Base-by-base conservation (phyloP, 2,113 vertebrate genomes). In the Antigone vipio region DNA sequence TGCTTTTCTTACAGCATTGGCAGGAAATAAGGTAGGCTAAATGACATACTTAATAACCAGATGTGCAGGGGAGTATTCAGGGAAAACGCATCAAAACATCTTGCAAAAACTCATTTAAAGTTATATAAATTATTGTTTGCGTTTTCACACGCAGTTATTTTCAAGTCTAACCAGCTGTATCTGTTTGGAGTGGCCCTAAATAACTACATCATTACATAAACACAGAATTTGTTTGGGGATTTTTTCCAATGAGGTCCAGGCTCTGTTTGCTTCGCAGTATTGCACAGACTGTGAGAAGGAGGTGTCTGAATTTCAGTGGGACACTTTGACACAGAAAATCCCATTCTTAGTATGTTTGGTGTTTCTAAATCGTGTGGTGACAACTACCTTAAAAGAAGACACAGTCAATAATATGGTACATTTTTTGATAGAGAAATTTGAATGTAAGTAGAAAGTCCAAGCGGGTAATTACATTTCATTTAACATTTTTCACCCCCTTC, bases 281-380 rank as follows among this genome's bases (percentile, higher is more conserved):
- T 93, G 95, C 96, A 97, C 96, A 97, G 96, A 96, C 93, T 97
- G 94, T 96, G 96, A 96, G 95, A 96, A 91, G 96, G 96, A 96
- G 95, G 95, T 97, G 96, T 96, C 77, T 95, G 94, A 91, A 92
- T 97, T 96, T 96, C 95, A 95, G 2, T 88, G 91, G 95, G 94
- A 96, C 87, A 91, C 92, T 93, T 85, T 96, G 95, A 96, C 93
- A 96, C 87, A 94, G 90, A 96, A 95, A 95, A 95, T 93, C 86
- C 84, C 92, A 91, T 95, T 93, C 94, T 97, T 93, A 87, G 91
- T 85, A 64, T 47, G 67, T 80, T 96, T 89, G 79, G 84, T 94
- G 81, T 85, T 95, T 89, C 71, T 75, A 68, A 93, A 71, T 69
- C 11, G 0, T 67, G 16, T 76, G 81, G 62, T 92, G 75, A 90